Base-by-base conservation (phyloP, 2,888 invertebrate species). In the Drosophila recens region DNA sequence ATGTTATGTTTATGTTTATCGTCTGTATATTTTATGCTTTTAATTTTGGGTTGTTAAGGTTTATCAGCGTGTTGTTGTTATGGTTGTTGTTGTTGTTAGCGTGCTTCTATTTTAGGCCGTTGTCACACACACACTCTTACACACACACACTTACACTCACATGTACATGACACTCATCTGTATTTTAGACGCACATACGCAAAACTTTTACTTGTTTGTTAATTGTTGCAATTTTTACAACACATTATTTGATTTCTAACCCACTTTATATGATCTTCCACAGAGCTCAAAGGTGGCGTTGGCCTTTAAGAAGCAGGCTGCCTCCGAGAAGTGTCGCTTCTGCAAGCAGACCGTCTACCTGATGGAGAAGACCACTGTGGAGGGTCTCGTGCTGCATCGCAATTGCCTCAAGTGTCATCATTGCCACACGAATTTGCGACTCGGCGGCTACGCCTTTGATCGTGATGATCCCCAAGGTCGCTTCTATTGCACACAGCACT, bases 331-430 rank as follows among this genome's bases (percentile, higher is more conserved):
- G 88, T 97, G 96, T 93, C 97, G 95, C 93, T 97, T 98, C 93
- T 99, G 99, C 93, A 95, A 96, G 61, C 96, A 97, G 92, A 95
- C 97, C 48, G 98, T 99, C 61, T 99, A 99, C 92, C 95, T 98
- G 33, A 98, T 98, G 94, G 98, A 99, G 93, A 95, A 97, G 75
- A 95, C 98, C 75, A 96, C 95, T 49, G 97, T 98, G 3, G 97
- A 97, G 94, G 98, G 98, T 15, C 94, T 97, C 87, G 97, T 97
- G 90, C 95, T 98, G 92, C 98, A 99, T 93, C 95, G 98, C 66
- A 96, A 96, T 48, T 99, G 99, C 93, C 97, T 99, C 93, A 96
- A 97, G 72, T 99, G 99, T 93, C 97, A 98, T 92, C 97, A 97
- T 91, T 99, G 98, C 93, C 96, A 96, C 87, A 95, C 96, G 4